Evolutionary conservation across 1,140 invertebrate genomes (phyloP), one percentile per base, ranked within the genome.

Genomic region (Drosophila leontia): DNA sequence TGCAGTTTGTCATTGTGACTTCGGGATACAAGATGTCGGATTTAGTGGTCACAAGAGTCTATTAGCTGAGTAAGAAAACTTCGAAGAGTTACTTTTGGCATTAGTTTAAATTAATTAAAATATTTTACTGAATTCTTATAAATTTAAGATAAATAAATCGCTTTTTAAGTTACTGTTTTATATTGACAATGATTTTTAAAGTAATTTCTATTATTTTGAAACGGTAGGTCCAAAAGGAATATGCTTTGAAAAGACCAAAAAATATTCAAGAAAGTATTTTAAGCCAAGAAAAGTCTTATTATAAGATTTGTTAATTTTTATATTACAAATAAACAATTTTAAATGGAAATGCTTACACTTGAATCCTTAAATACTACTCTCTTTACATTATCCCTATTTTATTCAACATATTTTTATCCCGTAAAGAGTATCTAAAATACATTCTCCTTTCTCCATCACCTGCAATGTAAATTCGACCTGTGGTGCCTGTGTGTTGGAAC

Each of bases 1-100:
- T 72, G 68, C 70, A 74, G 70, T 74, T 74, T 74, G 70, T 74
- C 70, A 74, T 74, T 74, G 68, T 60, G 68, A 72, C 70, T 74
- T 39, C 23, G 37, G 23, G 8, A 15, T 26, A 72, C 53, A 74
- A 32, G 34, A 44, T 48, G 35, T 60, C 23, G 45, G 45, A 44
- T 19, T 44, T 37, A 23, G 8, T 17, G 12, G 8, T 0, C 13
- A 72, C 3, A 15, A 23, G 23, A 50, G 70, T 44, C 42, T 47
- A 34, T 74, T 37, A 15, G 55, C 69, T 74, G 39, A 9, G 13
- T 17, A 7, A n/a, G 8, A n/a, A 44, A 44, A 13, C 7, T 19
- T 13, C 8, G 9, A 15, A 9, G 5, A 51, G 3, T 3, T 15
- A 9, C 1, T 45, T 29, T 37, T 13, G 12, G 3, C 6, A 42